Evolutionary conservation across 1,140 invertebrate genomes (phyloP), one percentile per base, ranked within the genome.

Genomic region (Glomeris maerens): DNA sequence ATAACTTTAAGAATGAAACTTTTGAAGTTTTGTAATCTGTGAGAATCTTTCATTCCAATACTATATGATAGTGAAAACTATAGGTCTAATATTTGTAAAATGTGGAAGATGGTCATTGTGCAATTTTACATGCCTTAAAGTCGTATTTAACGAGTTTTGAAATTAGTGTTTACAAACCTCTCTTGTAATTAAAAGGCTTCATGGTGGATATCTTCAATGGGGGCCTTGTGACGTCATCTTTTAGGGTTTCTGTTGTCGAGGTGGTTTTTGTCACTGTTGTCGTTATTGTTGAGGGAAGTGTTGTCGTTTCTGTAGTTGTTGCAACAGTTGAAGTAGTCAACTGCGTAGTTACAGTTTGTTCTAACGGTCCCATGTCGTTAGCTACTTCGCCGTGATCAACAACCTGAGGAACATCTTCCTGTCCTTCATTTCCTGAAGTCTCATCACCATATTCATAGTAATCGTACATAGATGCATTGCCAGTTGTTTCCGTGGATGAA

Each of bases 171-270:
- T n/a, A n/a, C n/a, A n/a, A n/a, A 46, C 45, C 45, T 36, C 4
- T 46, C 29, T 46, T 46, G 20, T 53, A 41, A 31, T 57, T 13
- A 26, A 10, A 23, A 26, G 27, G 28, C 51, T 42, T 26, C n/a
- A 54, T 57, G 45, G 53, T 53, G 3, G 2, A 26, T 55, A 36
- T 58, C 47, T 53, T 14, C 50, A 50, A 28, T 31, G 45, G 26
- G 26, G 26, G n/a, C n/a, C 31, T 36, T 10, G 31, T 36, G 10
- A 17, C 17, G 10, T 36, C 31, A 10, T 10, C 31, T 10, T 10
- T 36, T 36, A 17, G 31, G 17, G 31, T 36, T 36, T 10, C 17
- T 10, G 31, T 10, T 36, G 31, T 10, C 10, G 31, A 36, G 17
- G 31, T 10, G 17, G 31, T 36, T 36, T 10, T 36, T 10, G 10